Evolutionary conservation across 2,888 invertebrate genomes (phyloP), one percentile per base, ranked within the genome.

Genomic region (Orthosia gracilis): DNA sequence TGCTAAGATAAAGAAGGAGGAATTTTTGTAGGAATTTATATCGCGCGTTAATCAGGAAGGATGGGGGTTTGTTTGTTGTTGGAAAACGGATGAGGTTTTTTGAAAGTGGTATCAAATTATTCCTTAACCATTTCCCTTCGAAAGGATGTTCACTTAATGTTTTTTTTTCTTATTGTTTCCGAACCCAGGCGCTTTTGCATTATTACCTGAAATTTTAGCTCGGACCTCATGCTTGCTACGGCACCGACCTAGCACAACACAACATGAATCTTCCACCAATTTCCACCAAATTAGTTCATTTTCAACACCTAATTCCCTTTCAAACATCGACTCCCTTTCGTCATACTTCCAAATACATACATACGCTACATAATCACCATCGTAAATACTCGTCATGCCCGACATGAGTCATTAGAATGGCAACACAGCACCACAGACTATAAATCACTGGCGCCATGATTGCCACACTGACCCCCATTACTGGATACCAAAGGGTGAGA

Each of bases 401-500:
- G 68, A 63, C 65, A 52, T 68, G 84, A 68, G 62, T 66, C 79
- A 76, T 85, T 74, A 76, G 72, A 69, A 72, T 63, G 61, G 61
- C 69, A 63, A 65, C 59, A 49, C 63, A 50, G 58, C 58, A 63
- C 76, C 59, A 52, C 59, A 73, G 80, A 83, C 40, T 40, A 40
- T 85, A 86, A 78, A 86, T 86, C 85, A 72, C 80, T 21, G 59
- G 72, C 57, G 64, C 69, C 85, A 73, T 63, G 64, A 62, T 68
- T 74, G 84, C 59, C 79, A 79, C 69, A 84, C 71, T 85, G 85
- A 84, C 86, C 86, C 63, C 65, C 50, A 69, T 75, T 70, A 63
- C 68, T 66, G 59, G 73, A 78, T 69, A 71, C 75, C 49, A 72
- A 76, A 66, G 81, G 84, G 80, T 66, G 54, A 26, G 50, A 76